A percentile compares a stretch with the other conserved stretches of the same genome.
Evolutionary conservation across 2,888 invertebrate genomes (phyloP).

Genomic region (Polydrusus cervinus): DNA sequence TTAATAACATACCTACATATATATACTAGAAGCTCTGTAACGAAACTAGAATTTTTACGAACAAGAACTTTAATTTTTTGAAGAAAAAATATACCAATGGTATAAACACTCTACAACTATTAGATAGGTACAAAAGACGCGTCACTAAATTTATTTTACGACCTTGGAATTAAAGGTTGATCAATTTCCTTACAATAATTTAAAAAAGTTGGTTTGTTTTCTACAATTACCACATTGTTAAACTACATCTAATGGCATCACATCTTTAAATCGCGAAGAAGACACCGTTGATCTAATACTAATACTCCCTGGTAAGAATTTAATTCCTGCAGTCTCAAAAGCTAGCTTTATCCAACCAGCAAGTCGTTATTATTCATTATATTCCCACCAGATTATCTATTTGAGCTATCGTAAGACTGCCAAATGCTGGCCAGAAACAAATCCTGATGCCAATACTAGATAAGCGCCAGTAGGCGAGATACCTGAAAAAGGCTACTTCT

Average conservation of each 20-base stretch:
- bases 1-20: no score
- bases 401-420: conserved; percentile 24
- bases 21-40: no score
- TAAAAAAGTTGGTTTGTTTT: background rate
- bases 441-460: conserved; percentile 42
- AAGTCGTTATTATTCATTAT: conserved; percentile 38
- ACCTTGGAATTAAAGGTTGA: background rate
- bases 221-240: conserved; percentile 49
- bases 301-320: conserved; percentile 49
- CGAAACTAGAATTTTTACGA: no score
- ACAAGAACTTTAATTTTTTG: background rate
- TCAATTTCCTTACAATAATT: background rate
- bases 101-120: no score
- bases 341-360: conserved; percentile 52
- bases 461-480: conserved; percentile 40
- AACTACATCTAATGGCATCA: conserved; percentile 47
- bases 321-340: conserved; percentile 40
- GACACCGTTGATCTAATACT: conserved; percentile 48
- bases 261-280: conserved; percentile 35
- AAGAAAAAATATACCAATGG: no score
- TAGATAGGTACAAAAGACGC: no score
- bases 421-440: conserved; percentile 33
- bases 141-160: background rate
- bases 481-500: conserved; percentile 26
- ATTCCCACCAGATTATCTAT: conserved; percentile 2